These are phyloP conservation scores for Camponotus floridanus DNA, from an alignment of 1,140 invertebrate genomes.

Conservation along the genomic window DNA sequence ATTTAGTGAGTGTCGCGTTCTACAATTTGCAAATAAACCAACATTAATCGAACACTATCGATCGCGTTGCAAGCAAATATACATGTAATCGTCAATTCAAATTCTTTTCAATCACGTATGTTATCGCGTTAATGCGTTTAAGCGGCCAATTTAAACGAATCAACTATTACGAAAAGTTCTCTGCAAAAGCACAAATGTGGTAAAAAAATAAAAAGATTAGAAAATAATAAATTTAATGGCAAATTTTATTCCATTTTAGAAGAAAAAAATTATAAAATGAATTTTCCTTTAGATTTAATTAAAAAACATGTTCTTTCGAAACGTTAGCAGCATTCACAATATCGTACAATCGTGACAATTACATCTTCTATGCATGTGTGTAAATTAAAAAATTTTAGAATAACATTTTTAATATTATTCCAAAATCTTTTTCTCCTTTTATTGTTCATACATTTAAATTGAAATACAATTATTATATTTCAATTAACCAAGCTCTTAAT, in stretches of 20 bases:
- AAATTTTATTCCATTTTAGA: constrained; percentile 5
- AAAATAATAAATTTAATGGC: background rate
- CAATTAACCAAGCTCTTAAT: background rate
- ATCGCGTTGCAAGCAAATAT: constrained; percentile 21
- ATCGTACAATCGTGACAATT: background rate
- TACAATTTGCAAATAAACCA: constrained; percentile 49
- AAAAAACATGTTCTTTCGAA: background rate
- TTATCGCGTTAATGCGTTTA: constrained; percentile 29
- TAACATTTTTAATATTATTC: background rate
- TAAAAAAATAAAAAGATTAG: background rate
- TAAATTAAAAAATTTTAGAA: background rate
- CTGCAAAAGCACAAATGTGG: background rate
- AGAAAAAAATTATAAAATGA: background rate
- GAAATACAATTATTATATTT: background rate
- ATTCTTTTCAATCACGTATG: constrained; percentile 18
- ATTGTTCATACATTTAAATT: background rate
- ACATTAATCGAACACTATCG: background rate
- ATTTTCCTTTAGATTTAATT: background rate
- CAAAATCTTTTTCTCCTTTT: background rate
- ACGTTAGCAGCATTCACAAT: background rate
- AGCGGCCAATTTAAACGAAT: constrained; percentile 7
- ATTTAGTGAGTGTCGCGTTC: background rate
- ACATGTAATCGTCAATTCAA: constrained; percentile 22
- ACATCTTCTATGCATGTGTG: background rate
- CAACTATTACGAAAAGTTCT: constrained; percentile 8